Evolutionary conservation across 2,888 invertebrate genomes (phyloP), one percentile per base, ranked within the genome.

Genomic region (Drosophila testacea): DNA sequence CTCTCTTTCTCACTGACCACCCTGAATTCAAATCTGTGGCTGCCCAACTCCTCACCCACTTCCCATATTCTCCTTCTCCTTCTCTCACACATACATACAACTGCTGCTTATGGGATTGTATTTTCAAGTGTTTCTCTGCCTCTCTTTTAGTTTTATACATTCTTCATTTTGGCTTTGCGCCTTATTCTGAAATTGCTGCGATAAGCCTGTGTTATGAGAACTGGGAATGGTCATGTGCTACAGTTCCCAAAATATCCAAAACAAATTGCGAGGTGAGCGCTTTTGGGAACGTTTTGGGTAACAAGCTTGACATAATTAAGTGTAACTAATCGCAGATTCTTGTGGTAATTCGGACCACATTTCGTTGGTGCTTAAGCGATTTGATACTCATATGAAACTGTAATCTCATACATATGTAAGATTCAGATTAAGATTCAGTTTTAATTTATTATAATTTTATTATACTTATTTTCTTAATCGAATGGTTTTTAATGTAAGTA

Each of bases 181-280:
- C 68, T 69, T 73, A 68, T 72, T 72, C 69, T 41, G 55, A 47
- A 87, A 87, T 81, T 47, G 51, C 38, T 62, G 81, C 78, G 86
- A 78, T 88, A 83, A 83, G 78, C 76, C 47, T 56, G 56, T 57
- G 70, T 76, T 85, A 86, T 75, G 86, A 51, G 50, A 47, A 30
- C 48, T 39, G n/a, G 6, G 47, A 42, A 28, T 48, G 57, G 30
- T n/a, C 57, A 57, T 52, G 36, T 41, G 44, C 56, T 6, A 6
- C 9, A 9, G 16, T 27, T 50, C 51, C 36, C 44, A 41, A 57
- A 57, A 32, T 22, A 51, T 32, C 69, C 38, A 54, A 42, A 61
- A 44, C 73, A 66, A 67, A 62, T 67, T 67, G 73, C 13, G 38
- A 66, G 66, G 36, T 66, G 22, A 47, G 50, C 63, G 47, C 11